Percentiles rank a stretch among this genome's conserved stretches.
phyloP scores from a whole-genome alignment of 2,113 vertebrate species.

The Oreochromis niloticus region DNA sequence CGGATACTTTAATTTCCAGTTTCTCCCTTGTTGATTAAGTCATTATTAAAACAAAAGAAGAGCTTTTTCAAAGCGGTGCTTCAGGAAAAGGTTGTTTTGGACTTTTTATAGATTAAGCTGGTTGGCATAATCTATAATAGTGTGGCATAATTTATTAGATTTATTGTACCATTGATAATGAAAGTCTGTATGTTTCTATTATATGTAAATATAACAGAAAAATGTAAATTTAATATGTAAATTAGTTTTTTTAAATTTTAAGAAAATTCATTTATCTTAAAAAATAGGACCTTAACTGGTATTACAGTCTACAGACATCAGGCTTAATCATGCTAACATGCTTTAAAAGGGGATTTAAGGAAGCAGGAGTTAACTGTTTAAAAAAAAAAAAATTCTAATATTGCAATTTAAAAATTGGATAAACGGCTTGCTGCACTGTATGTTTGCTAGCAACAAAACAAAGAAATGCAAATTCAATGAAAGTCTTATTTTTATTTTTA shows the following conservation, averaged over 20 bases:
- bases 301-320: background rate
- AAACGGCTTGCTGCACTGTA: background rate
- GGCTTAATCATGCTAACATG: background rate
- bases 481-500: background rate
- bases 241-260: accelerated
- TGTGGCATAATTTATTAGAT: background rate
- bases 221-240: background rate
- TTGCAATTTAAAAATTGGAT: background rate
- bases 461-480: background rate
- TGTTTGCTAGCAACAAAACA: background rate
- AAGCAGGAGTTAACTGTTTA: background rate
- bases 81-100: background rate
- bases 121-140: background rate
- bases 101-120: background rate
- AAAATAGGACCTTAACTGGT: accelerated
- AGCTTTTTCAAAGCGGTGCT: background rate
- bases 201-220: background rate
- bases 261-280: background rate
- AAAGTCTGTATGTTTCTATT: background rate
- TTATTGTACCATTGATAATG: background rate
- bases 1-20: background rate
- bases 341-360: background rate
- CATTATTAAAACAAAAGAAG: background rate
- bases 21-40: background rate
- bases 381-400: background rate